Evolutionary conservation across 2,113 vertebrate genomes (phyloP).

Genomic region (Cottus gobio): DNA sequence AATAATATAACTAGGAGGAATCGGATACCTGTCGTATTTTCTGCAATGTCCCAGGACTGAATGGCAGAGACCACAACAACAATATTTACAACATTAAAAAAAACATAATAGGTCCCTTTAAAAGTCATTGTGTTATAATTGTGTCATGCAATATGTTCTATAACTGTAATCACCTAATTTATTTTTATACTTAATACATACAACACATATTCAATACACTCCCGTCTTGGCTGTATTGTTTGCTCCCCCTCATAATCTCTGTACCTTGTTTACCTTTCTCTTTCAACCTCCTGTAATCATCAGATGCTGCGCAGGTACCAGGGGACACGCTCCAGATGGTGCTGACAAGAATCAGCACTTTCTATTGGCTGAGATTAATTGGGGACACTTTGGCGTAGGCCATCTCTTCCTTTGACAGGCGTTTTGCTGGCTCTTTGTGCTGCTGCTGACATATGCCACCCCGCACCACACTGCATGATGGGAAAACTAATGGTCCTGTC

Average conservation of each 20-base stretch:
- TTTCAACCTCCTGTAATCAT: slow-evolving; percentile 27
- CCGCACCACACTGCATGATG: slow-evolving; percentile 64
- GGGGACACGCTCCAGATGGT: slow-evolving; percentile 74
- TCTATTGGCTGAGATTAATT: slow-evolving; percentile 75
- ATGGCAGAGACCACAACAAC: not conserved
- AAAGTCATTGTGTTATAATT: not conserved
- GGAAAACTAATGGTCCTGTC: slow-evolving; percentile 71
- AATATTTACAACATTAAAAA: not conserved
- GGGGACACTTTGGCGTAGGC: slow-evolving; percentile 66
- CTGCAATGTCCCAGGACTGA: not conserved
- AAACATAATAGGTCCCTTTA: not conserved
- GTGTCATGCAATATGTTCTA: not conserved
- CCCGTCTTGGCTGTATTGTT: not conserved
- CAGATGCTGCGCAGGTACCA: slow-evolving; percentile 26
- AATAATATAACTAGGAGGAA: not conserved
- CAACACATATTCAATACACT: not conserved
- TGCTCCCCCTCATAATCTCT: not conserved
- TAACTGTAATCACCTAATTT: not conserved
- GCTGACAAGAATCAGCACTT: slow-evolving; percentile 67
- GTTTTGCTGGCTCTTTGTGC: slow-evolving; percentile 69
- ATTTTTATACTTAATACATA: not conserved
- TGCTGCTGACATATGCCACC: slow-evolving; percentile 73
- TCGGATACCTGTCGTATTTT: not conserved
- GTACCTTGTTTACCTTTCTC: not conserved
- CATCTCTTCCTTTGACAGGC: slow-evolving; percentile 68